Evolutionary conservation across 2,888 invertebrate genomes (phyloP).

Genomic region (Halocaridina rubra): DNA sequence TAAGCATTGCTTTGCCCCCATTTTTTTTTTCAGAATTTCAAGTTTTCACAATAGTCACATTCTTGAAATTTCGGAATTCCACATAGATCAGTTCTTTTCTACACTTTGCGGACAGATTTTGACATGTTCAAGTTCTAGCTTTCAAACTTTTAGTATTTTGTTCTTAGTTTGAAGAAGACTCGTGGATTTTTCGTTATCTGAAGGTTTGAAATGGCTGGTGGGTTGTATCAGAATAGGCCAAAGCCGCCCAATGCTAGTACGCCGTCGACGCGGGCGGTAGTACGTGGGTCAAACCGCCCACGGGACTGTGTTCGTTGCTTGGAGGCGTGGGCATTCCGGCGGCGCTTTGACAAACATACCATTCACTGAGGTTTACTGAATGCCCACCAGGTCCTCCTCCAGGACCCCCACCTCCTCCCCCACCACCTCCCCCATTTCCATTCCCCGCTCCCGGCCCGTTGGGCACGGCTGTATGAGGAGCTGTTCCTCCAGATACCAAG

Average conservation of each 20-base stretch:
- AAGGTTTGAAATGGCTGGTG: not conserved
- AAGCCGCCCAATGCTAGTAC: constrained; percentile 47
- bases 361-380: constrained; percentile 79
- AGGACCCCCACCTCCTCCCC: constrained; percentile 30
- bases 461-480: constrained; percentile 10
- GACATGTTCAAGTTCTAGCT: too few relatives aligned
- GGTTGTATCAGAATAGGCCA: constrained; percentile 1
- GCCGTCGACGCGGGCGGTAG: constrained; percentile 64
- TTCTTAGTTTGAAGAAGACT: not conserved
- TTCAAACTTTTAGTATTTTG: not conserved
- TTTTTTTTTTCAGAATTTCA: too few relatives aligned
- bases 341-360: constrained; percentile 82
- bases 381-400: constrained; percentile 39
- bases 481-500: constrained; percentile 22
- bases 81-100: too few relatives aligned
- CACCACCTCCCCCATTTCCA: not conserved
- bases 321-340: constrained; percentile 75
- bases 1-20: too few relatives aligned
- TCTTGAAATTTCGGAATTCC: too few relatives aligned
- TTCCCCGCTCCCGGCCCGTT: constrained; percentile 7
- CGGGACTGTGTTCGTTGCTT: constrained; percentile 77
- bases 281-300: constrained; percentile 66
- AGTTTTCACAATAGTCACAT: too few relatives aligned
- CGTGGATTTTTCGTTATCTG: not conserved
- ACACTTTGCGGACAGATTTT: too few relatives aligned